Percentiles rank a stretch among this genome's conserved stretches.
phyloP scores from a whole-genome alignment of 2,797 vertebrate species.

The Eospalax fontanierii region DNA sequence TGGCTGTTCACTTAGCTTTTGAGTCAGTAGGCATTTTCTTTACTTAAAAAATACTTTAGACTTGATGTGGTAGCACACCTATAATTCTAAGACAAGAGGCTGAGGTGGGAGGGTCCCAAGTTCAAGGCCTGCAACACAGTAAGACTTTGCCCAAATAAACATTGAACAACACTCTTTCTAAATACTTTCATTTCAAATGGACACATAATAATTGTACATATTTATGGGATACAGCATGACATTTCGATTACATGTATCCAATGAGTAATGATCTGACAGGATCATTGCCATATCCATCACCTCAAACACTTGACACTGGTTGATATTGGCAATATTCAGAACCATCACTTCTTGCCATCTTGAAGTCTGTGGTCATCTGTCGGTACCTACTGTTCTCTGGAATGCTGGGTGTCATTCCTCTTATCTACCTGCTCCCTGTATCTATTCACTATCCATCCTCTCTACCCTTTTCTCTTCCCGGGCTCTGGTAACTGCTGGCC shows the following conservation, averaged over 20 bases:
- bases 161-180: neutral
- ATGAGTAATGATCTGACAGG: no score
- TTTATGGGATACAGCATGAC: neutral
- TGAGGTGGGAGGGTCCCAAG: neutral
- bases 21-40: neutral
- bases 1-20: neutral
- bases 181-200: neutral
- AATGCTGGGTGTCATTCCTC: neutral
- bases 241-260: neutral
- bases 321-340: neutral
- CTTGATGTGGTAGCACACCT: no score
- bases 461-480: no score
- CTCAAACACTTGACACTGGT: neutral
- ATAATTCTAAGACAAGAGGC: no score
- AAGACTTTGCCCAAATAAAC: neutral
- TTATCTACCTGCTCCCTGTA: no score
- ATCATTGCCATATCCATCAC: neutral
- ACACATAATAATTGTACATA: neutral
- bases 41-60: conserved; percentile 14
- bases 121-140: neutral
- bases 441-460: neutral
- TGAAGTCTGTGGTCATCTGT: neutral
- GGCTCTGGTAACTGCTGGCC: neutral
- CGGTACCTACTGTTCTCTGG: neutral
- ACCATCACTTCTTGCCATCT: neutral